Evolutionary conservation across 2,113 vertebrate genomes (phyloP), one percentile per base, ranked within the genome.

Genomic region (Hyperoodon ampullatus): DNA sequence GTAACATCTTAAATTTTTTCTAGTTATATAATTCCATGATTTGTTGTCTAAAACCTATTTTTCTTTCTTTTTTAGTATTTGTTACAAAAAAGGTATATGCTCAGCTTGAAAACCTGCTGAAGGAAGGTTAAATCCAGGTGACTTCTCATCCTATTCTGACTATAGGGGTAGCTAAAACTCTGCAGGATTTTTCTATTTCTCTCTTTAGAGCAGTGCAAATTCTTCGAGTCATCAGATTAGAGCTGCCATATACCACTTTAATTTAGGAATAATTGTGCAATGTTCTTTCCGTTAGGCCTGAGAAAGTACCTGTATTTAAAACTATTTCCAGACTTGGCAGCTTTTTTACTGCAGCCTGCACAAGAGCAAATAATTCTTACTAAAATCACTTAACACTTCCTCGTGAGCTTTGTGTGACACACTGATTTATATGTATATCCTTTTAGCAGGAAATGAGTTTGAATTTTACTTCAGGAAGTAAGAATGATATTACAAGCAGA

Each of bases 401-500:
- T 97, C 3, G 0, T 82, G 84, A 96, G 97, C 65, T 94, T 68
- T 66, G 70, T 84, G 53, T 72, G 90, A 88, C 65, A 87, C 10
- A 39, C 3, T 72, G 96, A 97, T 97, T 96, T 96, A 94, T 74
- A 61, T 63, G 81, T 44, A 44, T 60, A 74, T 96, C 81, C 90
- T 97, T 88, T 98, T 88, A 90, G 74, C 44, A 84, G 95, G 94
- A 97, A 97, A 96, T 95, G 88, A 97, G 75, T 83, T 97, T 96
- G 88, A 88, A 74, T 96, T 97, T 96, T 82, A 88, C 88, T 96
- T 85, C 60, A 74, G 81, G 84, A 96, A 68, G 68, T 83, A 75
- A 85, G 95, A 90, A 63, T 97, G 94, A 88, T 82, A 72, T 88
- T 82, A 33, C 71, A 92, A 86, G 66, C 2, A 0, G 94, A 97